These are phyloP conservation scores for Strix aluco DNA, from an alignment of 2,113 vertebrate species.

Conservation along the genomic window DNA sequence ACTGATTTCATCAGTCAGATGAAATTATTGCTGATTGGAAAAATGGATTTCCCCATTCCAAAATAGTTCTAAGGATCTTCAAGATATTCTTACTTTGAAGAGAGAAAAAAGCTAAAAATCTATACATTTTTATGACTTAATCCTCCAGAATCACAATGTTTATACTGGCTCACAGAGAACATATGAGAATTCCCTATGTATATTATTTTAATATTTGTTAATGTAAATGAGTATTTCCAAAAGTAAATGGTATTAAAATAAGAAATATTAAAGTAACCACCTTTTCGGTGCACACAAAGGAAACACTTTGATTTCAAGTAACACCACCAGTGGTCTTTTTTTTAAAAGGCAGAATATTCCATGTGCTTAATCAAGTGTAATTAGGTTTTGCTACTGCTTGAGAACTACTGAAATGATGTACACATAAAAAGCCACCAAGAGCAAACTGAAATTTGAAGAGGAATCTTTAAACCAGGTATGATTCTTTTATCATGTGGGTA, in stretches of 20 bases:
- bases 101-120: background rate
- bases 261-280: background rate
- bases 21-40: background rate
- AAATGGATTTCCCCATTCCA: background rate
- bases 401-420: background rate
- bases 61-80: background rate
- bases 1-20: background rate
- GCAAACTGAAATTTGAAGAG: background rate
- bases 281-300: background rate
- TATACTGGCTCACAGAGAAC: background rate
- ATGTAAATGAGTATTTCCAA: background rate
- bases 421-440: fast-evolving
- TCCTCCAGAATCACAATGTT: background rate
- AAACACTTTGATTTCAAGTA: background rate
- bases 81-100: background rate
- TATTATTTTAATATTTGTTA: background rate
- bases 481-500: fast-evolving
- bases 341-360: background rate
- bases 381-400: background rate
- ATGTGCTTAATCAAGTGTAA: background rate
- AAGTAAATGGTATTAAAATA: background rate
- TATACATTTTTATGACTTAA: background rate
- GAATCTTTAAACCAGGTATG: background rate
- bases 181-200: background rate
- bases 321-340: background rate